Base-by-base conservation (phyloP, 2,113 vertebrate species). In the Myxocyprinus asiaticus region DNA sequence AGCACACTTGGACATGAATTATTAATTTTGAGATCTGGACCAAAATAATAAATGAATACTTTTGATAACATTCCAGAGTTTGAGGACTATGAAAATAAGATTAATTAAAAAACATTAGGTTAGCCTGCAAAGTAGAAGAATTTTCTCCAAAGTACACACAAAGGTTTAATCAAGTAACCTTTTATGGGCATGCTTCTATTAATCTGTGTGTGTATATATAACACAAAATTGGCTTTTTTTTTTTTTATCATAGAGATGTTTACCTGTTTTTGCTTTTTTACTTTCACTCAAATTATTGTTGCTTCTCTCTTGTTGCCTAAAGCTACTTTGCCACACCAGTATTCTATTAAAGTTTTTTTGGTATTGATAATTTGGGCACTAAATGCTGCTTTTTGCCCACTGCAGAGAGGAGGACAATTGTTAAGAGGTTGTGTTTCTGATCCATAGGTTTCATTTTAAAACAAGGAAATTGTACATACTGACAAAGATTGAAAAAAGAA, bases 401-500 rank as follows among this genome's bases (percentile, higher is more conserved):
- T n/a, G n/a, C n/a, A n/a, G 45, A 61, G 66, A 45, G 42, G n/a
- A n/a, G 5, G 14, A 43, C 51, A 69, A 53, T 66, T 51, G 15
- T 3, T 58, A 15, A 12, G 65, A n/a, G 50, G 12, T 15, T 59
- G 50, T 56, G 58, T 48, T 65, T 47, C 53, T 9, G 65, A 67
- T n/a, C n/a, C n/a, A n/a, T n/a, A n/a, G 3, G 55, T 55, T 68
- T 50, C 67, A 68, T 45, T 75, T 51, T 66, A 47, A 80, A 66
- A n/a, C 81, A 74, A 78, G 77, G 70, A 76, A 83, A 85, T 83
- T 82, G 62, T 82, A 83, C 15, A 70, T 78, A 15, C 78, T 85
- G 82, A 82, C 78, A 83, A 81, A 68, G 67, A n/a, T 67, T 58
- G 77, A 84, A 75, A 55, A 66, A 78, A 70, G 67, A 42, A 67